These are phyloP conservation scores for Cheilosia grossa DNA, from an alignment of 2,888 invertebrate species.

Conservation along the genomic window DNA sequence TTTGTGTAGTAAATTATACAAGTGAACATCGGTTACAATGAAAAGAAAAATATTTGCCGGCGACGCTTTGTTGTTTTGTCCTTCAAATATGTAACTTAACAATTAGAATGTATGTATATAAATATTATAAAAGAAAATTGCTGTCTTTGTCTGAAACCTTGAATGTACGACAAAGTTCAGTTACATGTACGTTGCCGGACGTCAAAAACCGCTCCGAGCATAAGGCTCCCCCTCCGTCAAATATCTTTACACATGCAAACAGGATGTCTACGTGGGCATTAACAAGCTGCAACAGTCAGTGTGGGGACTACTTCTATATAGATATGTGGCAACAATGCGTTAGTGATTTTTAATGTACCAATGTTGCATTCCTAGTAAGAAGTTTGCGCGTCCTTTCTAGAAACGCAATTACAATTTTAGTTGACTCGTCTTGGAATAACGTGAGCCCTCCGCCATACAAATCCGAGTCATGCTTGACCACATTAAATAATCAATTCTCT, in stretches of 20 bases:
- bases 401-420: not conserved
- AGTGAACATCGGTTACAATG: too few relatives aligned
- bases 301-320: not conserved
- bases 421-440: conserved; percentile 27
- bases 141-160: conserved; percentile 4
- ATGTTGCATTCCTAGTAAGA: conserved; percentile 6
- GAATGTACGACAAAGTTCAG: not conserved
- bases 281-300: conserved; percentile 17
- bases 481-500: not conserved
- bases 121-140: not conserved
- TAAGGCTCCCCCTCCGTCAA: too few relatives aligned
- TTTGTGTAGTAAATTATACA: too few relatives aligned
- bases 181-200: too few relatives aligned
- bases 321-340: not conserved
- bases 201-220: too few relatives aligned
- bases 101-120: too few relatives aligned
- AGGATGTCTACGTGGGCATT: not conserved
- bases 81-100: not conserved
- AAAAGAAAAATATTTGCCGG: not conserved
- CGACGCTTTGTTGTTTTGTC: not conserved
- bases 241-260: not conserved
- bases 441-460: conserved; percentile 41
- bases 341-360: not conserved
- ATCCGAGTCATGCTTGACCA: conserved; percentile 6
- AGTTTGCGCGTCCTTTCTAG: not conserved